A percentile compares a stretch with the other conserved stretches of the same genome.
Conservation (phyloP, 2,797 vertebrate species). For the Ceyx erithaca region DNA sequence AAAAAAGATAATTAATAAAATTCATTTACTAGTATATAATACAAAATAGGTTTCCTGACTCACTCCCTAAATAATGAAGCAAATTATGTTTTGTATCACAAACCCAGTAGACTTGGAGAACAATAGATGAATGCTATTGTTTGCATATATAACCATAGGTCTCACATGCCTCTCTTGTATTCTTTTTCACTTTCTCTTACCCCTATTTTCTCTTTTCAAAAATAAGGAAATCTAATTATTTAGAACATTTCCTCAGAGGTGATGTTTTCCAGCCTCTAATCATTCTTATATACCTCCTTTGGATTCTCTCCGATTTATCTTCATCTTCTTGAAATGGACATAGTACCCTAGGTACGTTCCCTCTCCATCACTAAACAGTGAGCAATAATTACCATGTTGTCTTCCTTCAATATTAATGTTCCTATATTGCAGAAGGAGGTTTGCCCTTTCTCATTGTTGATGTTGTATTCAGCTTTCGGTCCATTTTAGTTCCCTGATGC, state of each 20-base stretch:
- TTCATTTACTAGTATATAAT: neutral
- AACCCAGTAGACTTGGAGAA: neutral
- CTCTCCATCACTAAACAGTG: neutral
- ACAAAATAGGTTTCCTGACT: neutral
- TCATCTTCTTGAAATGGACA: constrained; percentile 31
- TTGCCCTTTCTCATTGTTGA: neutral
- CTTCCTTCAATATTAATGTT: neutral
- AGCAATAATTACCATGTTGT: constrained; percentile 27
- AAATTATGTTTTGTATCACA: neutral
- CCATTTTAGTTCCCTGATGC: neutral
- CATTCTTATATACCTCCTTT: constrained; percentile 3
- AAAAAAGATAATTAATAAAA: neutral
- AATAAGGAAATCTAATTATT: constrained; percentile 57
- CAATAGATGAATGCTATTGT: neutral
- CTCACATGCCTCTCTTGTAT: neutral
- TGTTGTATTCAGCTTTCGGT: neutral
- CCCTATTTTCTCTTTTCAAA: neutral
- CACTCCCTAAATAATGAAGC: neutral
- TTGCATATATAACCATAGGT: neutral
- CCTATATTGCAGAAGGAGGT: neutral
- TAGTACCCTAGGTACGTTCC: neutral
- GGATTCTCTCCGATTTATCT: constrained; percentile 45
- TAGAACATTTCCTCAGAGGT: constrained; percentile 35
- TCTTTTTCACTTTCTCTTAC: neutral
- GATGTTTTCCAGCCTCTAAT: constrained; percentile 33